Evolutionary conservation across 1,140 invertebrate genomes (phyloP).

Genomic region (Formica exsecta): DNA sequence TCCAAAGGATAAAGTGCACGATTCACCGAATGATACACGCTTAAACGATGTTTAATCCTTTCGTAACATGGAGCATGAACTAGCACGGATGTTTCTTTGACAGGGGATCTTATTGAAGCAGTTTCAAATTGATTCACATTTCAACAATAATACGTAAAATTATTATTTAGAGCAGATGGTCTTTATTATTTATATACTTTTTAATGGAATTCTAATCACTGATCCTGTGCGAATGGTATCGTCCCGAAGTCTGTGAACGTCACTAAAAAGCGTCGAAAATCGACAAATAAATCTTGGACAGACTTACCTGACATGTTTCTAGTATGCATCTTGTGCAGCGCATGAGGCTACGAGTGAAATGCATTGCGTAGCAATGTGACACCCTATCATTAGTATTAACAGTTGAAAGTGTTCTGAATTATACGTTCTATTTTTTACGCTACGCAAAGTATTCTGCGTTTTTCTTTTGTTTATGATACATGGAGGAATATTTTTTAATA

Average conservation of each 20-base stretch:
- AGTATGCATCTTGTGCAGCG: neutral
- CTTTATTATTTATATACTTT: neutral
- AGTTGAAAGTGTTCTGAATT: constrained; percentile 1
- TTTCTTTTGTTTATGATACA: neutral
- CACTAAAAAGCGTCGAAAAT: neutral
- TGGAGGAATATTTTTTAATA: neutral
- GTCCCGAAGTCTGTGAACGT: neutral
- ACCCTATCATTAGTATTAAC: neutral
- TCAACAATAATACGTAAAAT: neutral
- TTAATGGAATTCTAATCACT: neutral
- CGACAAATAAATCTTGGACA: neutral
- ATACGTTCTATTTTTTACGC: neutral
- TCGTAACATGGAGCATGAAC: neutral
- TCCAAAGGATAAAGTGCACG: constrained; percentile 6
- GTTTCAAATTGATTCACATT: neutral
- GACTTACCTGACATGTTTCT: neutral
- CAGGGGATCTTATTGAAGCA: neutral
- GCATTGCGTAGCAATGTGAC: neutral
- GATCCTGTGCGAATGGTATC: neutral
- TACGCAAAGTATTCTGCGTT: neutral
- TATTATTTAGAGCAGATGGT: neutral
- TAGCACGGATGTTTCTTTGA: neutral
- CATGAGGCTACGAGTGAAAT: neutral
- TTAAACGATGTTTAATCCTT: constrained; percentile 4
- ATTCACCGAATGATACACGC: neutral